A percentile compares a stretch with the other conserved stretches of the same genome.
Conservation (phyloP, 1,140 invertebrate genomes). For the Conopomorpha cramerella region DNA sequence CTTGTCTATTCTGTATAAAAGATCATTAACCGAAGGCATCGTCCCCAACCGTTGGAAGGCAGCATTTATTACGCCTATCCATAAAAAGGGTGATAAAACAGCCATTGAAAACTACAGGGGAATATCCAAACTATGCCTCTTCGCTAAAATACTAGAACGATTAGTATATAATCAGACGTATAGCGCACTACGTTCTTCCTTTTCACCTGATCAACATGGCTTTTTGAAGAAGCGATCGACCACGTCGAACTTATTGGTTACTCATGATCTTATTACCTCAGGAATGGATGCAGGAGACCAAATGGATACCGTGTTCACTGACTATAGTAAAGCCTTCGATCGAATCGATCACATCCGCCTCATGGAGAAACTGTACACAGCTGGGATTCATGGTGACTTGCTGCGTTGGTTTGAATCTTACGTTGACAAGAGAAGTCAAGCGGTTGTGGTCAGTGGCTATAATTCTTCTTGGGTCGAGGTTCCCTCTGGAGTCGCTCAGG, state of each 20-base stretch:
- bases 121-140: conserved; percentile 12
- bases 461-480: conserved; percentile 1
- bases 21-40: conserved; percentile 9
- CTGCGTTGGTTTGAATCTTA: conserved; percentile 13
- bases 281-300: conserved; percentile 8
- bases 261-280: conserved; percentile 5
- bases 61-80: conserved; percentile 12
- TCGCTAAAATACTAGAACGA: conserved; percentile 14
- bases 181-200: neutral
- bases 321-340: conserved; percentile 20
- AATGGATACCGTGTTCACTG: conserved; percentile 16
- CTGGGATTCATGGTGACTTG: too few relatives aligned
- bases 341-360: conserved; percentile 7
- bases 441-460: conserved; percentile 8
- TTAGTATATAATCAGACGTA: conserved; percentile 10
- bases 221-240: conserved; percentile 6
- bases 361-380: conserved; percentile 7
- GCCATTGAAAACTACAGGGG: conserved; percentile 11
- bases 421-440: conserved; percentile 9
- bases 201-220: conserved; percentile 10
- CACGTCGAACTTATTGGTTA: conserved; percentile 3
- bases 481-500: conserved; percentile 11
- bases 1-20: conserved; percentile 8
- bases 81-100: conserved; percentile 10
- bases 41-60: conserved; percentile 15